Conservation (phyloP, 2,888 invertebrate genomes). For the Caenorhabditis imperialis region DNA sequence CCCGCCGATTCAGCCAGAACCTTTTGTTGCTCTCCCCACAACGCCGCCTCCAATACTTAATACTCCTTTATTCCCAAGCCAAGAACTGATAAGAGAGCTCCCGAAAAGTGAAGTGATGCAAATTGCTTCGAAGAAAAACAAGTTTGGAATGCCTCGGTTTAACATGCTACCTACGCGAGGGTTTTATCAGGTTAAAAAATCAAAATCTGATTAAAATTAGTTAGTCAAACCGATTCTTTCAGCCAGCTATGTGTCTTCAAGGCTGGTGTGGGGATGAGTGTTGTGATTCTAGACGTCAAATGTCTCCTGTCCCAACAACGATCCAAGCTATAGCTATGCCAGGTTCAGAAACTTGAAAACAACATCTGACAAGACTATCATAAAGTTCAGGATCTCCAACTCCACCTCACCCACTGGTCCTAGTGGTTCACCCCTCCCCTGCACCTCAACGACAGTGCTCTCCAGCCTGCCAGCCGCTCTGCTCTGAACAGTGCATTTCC, state of each 20-base stretch:
- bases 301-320: conserved; percentile 27
- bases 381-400: conserved; percentile 42
- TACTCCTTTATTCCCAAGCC: background rate
- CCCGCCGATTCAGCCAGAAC: conserved; percentile 21
- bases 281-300: conserved; percentile 35
- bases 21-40: conserved; percentile 3
- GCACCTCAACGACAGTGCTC: conserved; percentile 48
- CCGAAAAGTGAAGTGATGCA: conserved; percentile 47
- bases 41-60: conserved; percentile 1
- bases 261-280: conserved; percentile 58
- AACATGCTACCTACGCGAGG: conserved; percentile 9
- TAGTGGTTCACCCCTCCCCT: conserved; percentile 54
- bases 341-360: conserved; percentile 11
- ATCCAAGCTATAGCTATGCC: conserved; percentile 59
- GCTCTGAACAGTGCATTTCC: conserved; percentile 48
- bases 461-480: conserved; percentile 57
- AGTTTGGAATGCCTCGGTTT: conserved; percentile 38
- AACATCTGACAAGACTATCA: background rate
- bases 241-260: conserved; percentile 10
- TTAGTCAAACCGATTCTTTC: background rate
- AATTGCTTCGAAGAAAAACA: conserved; percentile 24
- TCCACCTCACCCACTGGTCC: conserved; percentile 55
- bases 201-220: background rate
- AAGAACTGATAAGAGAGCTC: conserved; percentile 8
- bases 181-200: conserved; percentile 27